These are phyloP conservation scores for Cynodonichthys magdalenae DNA, from an alignment of 2,797 vertebrate species.

Conservation along the genomic window DNA sequence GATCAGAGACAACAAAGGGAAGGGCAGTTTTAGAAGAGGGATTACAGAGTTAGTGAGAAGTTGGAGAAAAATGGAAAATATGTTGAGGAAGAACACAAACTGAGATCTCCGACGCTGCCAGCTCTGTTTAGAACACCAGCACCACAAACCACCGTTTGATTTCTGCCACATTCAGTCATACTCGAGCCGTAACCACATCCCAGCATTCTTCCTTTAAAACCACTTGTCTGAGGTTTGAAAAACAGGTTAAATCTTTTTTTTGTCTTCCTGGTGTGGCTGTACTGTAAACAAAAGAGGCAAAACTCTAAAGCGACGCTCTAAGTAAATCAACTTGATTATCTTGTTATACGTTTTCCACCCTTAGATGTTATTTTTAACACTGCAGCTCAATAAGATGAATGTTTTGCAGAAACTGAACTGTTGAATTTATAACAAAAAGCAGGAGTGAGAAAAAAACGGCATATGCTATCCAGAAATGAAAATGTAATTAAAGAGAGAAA, in stretches of 20 bases:
- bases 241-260: conserved; percentile 9
- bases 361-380: neutral
- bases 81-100: conserved; percentile 3
- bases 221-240: conserved; percentile 31
- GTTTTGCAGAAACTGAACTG: neutral
- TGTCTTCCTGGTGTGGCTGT: conserved; percentile 16
- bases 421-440: conserved; percentile 4
- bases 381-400: neutral
- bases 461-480: neutral
- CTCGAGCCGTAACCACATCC: conserved; percentile 39
- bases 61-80: conserved; percentile 6
- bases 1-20: conserved; percentile 2
- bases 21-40: neutral
- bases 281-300: conserved; percentile 7
- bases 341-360: neutral
- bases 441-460: neutral
- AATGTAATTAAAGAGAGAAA: neutral
- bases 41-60: neutral
- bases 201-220: conserved; percentile 14
- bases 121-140: conserved; percentile 1
- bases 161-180: conserved; percentile 22
- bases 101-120: conserved; percentile 7
- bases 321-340: conserved; percentile 6
- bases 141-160: conserved; percentile 34
- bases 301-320: neutral